Conservation (phyloP, 2,113 vertebrate species). For the Myodes glareolus region DNA sequence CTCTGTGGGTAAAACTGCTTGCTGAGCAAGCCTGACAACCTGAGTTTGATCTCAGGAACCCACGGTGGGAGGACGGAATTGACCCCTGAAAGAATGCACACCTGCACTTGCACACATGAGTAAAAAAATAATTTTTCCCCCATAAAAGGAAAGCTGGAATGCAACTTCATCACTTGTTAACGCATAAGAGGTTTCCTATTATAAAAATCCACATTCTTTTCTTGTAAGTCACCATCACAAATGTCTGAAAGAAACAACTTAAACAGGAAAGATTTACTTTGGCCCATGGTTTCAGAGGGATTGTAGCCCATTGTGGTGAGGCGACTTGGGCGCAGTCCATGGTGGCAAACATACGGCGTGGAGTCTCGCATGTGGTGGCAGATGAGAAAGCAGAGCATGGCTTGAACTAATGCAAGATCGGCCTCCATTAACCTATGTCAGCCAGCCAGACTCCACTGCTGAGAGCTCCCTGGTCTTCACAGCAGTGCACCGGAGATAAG, state of each 20-base stretch:
- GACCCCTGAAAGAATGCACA: background rate
- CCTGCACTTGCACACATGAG: background rate
- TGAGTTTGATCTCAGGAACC: background rate
- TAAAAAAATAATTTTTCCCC: background rate
- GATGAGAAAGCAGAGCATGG: background rate
- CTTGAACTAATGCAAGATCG: background rate
- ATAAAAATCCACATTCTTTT: background rate
- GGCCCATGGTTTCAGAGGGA: background rate
- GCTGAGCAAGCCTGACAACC: background rate
- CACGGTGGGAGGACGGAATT: background rate
- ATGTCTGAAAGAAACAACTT: background rate
- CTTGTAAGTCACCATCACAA: background rate
- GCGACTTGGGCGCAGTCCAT: too few species aligned
- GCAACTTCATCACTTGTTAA: background rate
- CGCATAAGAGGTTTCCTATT: background rate
- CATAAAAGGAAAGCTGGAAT: background rate
- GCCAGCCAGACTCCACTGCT: background rate
- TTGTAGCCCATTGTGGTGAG: background rate
- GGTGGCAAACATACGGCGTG: background rate
- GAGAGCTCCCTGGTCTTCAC: background rate
- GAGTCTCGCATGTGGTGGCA: background rate
- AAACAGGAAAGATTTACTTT: background rate
- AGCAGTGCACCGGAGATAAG: background rate
- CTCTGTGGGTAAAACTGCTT: background rate
- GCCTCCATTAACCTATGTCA: background rate